These are phyloP conservation scores for Pungitius pungitius DNA, from an alignment of 2,113 vertebrate genomes.

Conservation along the genomic window DNA sequence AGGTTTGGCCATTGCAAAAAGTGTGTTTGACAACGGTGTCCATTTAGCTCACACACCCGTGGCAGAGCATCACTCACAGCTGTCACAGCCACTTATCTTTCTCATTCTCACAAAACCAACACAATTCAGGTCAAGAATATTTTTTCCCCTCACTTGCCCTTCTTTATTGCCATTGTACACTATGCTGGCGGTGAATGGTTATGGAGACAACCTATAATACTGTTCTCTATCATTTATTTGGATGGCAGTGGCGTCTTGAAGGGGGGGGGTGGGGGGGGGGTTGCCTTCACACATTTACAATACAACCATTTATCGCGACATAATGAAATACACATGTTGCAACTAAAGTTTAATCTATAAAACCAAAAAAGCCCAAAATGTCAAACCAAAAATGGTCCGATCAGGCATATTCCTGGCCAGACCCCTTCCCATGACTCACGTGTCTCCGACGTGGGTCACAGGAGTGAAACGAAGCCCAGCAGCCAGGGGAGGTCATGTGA, in stretches of 20 bases:
- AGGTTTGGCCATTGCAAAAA: constrained; percentile 83
- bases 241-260: constrained; percentile 2
- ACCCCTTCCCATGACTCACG: constrained; percentile 32
- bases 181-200: constrained; percentile 74
- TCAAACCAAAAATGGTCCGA: neutral
- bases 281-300: constrained; percentile 10
- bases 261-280: neutral
- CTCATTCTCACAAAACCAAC: constrained; percentile 87
- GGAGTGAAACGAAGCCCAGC: constrained; percentile 2
- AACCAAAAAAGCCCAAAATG: neutral
- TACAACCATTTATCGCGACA: neutral
- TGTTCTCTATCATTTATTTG: constrained; percentile 25
- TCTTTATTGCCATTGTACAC: constrained; percentile 70
- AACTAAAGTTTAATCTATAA: neutral
- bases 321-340: neutral
- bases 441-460: constrained; percentile 16
- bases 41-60: constrained; percentile 87
- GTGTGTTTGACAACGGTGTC: constrained; percentile 89
- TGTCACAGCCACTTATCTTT: constrained; percentile 94
- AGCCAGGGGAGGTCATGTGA: neutral
- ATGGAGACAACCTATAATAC: constrained; percentile 47
- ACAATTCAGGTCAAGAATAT: constrained; percentile 84
- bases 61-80: constrained; percentile 91
- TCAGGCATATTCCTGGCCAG: neutral
- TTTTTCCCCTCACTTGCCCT: constrained; percentile 50